phyloP scores from a whole-genome alignment of 1,140 invertebrate genomes.

The Caenorhabditis briggsae region DNA sequence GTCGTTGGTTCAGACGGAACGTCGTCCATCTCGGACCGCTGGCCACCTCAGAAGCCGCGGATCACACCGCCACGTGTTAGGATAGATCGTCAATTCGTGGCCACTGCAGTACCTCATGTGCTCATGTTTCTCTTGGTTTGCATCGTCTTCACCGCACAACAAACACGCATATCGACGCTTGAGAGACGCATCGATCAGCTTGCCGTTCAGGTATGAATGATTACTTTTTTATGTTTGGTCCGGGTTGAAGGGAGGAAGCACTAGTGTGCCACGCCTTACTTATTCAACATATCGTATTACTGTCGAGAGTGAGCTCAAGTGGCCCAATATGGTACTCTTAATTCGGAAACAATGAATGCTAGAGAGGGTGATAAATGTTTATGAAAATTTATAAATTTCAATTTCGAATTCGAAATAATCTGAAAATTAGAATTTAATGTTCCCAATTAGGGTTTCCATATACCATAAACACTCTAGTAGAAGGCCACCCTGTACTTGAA shows the following conservation, averaged over 20 bases:
- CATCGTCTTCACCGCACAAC: slow-evolving; percentile 48
- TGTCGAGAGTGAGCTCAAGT: slow-evolving; percentile 12
- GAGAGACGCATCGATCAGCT: slow-evolving; percentile 49
- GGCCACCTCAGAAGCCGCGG: slow-evolving; percentile 32
- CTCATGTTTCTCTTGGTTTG: slow-evolving; percentile 41
- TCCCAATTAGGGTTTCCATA: no score
- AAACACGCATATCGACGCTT: slow-evolving; percentile 44
- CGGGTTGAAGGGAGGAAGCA: background rate
- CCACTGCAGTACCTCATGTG: slow-evolving; percentile 25
- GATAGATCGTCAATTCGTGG: slow-evolving; percentile 37
- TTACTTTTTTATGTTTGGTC: background rate
- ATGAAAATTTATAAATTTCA: background rate
- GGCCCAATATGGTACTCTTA: background rate
- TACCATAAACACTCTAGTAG: no score
- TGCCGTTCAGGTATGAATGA: slow-evolving; percentile 52
- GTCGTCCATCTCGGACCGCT: slow-evolving; percentile 9
- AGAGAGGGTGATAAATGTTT: background rate
- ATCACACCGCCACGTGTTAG: slow-evolving; percentile 18
- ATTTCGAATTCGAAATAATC: no score
- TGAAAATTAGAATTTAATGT: no score
- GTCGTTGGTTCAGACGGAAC: slow-evolving; percentile 36
- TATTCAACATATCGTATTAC: slow-evolving; percentile 46
- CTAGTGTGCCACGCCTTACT: background rate
- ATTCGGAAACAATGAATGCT: slow-evolving; percentile 7
- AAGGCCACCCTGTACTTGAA: no score